Evolutionary conservation across 2,113 vertebrate species (phyloP), one percentile per base, ranked within the genome.

Genomic region (Bagarius yarrelli): DNA sequence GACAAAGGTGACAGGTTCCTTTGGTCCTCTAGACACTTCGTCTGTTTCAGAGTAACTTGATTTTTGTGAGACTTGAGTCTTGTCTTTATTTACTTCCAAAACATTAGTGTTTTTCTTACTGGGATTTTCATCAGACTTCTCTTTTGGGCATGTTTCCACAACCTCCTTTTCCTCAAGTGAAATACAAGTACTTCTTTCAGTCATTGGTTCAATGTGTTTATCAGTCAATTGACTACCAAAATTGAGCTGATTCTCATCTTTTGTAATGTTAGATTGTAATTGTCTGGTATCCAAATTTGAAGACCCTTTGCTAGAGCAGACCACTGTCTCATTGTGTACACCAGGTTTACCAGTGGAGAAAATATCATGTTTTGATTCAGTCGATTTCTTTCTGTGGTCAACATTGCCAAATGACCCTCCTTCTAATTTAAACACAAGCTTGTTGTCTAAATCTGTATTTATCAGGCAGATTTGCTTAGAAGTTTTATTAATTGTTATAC

Each of bases 351-450:
- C n/a, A 15, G 47, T 75, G 25, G 25, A 44, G n/a, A 77, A 50
- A 78, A 56, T 78, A 6, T 55, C 83, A 67, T 63, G 34, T 84
- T 53, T 90, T 55, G 61, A 67, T n/a, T 87, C 67, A 57, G 59
- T 85, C 0, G 85, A 72, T 85, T 86, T 91, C 80, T 81, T 88
- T 90, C 85, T 93, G 25, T 89, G 88, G 59, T 78, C 90, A 77
- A 93, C 93, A 18, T 87, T 88, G 69, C 93, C 93, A 88, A 94
- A 94, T 1, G 90, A 91, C 4, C 93, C 93, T 1, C 89, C 87
- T 70, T 89, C 83, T 80, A 93, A 87, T 76, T 85, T 90, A 82
- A 93, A 87, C 52, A 83, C 56, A 55, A 21, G 55, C 30, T 88
- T 80, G 73, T 34, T 84, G 80, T 87, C 88, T 59, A 79, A 23